Percentiles rank a stretch among this genome's conserved stretches.
phyloP scores from a whole-genome alignment of 2,797 vertebrate genomes.

The Sebastes ruberrimus region DNA sequence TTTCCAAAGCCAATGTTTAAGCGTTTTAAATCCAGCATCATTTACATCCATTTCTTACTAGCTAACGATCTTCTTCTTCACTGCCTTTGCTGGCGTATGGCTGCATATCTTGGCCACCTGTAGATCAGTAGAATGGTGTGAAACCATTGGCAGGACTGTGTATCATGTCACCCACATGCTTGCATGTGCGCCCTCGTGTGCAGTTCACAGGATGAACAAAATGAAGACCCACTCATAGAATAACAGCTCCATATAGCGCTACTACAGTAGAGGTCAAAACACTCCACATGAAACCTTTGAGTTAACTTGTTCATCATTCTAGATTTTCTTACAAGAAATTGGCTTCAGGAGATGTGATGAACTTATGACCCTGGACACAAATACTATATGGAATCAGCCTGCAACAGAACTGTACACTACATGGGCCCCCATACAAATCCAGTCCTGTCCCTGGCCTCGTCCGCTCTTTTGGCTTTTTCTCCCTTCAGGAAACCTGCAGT shows the following conservation, averaged over 20 bases:
- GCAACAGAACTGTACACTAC: not conserved
- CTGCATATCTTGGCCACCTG: not conserved
- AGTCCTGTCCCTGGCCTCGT: not conserved
- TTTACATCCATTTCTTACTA: not conserved
- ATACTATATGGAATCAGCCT: constrained; percentile 8
- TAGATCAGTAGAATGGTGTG: not conserved
- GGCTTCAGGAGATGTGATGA: not conserved
- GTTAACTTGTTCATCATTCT: not conserved
- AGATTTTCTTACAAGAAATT: no score
- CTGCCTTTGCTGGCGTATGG: not conserved
- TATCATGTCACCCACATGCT: not conserved
- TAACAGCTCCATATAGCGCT: not conserved
- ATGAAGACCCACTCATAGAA: not conserved
- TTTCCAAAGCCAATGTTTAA: not conserved
- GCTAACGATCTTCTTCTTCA: not conserved
- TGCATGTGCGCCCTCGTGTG: not conserved
- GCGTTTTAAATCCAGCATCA: not conserved
- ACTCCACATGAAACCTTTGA: no score
- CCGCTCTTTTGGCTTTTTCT: not conserved
- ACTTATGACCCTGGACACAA: constrained; percentile 24
- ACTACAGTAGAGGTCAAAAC: not conserved
- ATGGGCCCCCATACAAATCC: constrained; percentile 10
- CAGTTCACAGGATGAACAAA: not conserved
- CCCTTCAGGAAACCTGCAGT: constrained; percentile 18
- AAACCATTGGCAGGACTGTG: not conserved